Evolutionary conservation across 1,140 invertebrate species (phyloP), one percentile per base, ranked within the genome.

Genomic region (Drosophila sp.): DNA sequence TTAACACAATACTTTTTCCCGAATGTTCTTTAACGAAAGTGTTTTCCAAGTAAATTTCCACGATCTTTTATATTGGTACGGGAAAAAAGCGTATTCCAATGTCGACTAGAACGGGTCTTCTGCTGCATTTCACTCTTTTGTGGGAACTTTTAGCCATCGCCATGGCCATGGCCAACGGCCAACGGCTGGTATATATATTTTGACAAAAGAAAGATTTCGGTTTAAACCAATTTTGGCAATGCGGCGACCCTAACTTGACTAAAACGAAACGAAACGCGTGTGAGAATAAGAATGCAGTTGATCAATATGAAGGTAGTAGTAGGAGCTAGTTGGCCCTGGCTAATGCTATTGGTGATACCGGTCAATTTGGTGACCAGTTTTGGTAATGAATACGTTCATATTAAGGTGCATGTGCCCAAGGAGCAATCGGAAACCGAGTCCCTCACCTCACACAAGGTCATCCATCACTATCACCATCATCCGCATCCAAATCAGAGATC

Each of bases 181-280:
- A 56, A 56, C 50, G 40, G 66, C 35, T 60, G 58, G 66, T 83
- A 86, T 90, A 90, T 90, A 90, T 86, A 90, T 80, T 86, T 83
- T 86, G 79, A 90, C 73, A 80, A 86, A 73, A 78, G 76, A 80
- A 75, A 76, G 80, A 83, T 70, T 73, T 76, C 76, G 86, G 86
- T 82, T 90, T 90, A 90, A 90, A 90, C 81, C 71, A 85, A 76
- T 83, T 83, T 90, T 85, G 82, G 70, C 86, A 80, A 83, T 84
- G 82, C 72, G 81, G 78, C 57, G 57, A 63, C 76, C 72, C 73
- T 66, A 73, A 75, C 65, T 56, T 73, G 67, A 76, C 56, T 41
- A 11, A 38, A 38, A 38, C 35, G 35, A 55, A 41, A n/a, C 32
- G 40, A 35, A 62, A 25, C 62, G 32, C 40, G 56, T 35, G 55